These are phyloP conservation scores for Gymnopithys bicolor DNA, from an alignment of 2,797 vertebrate genomes.

Conservation along the genomic window DNA sequence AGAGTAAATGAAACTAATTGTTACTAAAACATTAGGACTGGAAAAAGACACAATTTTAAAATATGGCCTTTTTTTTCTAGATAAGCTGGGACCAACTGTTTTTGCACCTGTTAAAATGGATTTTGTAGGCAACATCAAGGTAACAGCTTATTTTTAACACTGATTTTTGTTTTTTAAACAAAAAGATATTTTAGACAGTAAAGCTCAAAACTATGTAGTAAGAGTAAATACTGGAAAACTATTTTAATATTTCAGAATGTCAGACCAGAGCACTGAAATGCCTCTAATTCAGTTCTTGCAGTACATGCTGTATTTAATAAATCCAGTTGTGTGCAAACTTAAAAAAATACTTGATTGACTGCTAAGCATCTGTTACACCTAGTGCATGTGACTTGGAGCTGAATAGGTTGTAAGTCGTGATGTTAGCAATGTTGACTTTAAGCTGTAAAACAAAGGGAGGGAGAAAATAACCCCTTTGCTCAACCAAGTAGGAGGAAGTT, in stretches of 20 bases:
- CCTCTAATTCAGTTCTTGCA: not conserved
- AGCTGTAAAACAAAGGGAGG: not conserved
- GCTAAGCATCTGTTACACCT: not conserved
- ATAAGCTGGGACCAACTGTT: conserved; percentile 93
- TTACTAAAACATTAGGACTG: not conserved
- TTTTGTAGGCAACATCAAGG: conserved; percentile 99
- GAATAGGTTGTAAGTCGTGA: not conserved
- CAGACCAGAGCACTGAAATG: not conserved
- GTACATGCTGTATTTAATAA: not conserved
- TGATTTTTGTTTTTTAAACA: not conserved
- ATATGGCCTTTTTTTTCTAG: conserved; percentile 36
- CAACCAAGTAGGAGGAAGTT: not conserved
- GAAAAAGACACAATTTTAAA: not conserved
- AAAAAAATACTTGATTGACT: not conserved
- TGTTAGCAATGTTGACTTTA: not conserved
- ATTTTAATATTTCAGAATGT: not conserved
- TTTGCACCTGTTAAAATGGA: conserved; percentile 99
- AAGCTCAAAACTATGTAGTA: not conserved
- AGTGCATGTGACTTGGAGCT: not conserved
- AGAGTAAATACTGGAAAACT: not conserved
- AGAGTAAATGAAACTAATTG: not conserved
- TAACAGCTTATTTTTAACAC: conserved; percentile 60
- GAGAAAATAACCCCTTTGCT: rapidly evolving
- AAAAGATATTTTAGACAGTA: not conserved
- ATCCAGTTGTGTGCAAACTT: not conserved